Conservation (phyloP, 2,113 vertebrate genomes). For the Hydrochoerus hydrochaeris region DNA sequence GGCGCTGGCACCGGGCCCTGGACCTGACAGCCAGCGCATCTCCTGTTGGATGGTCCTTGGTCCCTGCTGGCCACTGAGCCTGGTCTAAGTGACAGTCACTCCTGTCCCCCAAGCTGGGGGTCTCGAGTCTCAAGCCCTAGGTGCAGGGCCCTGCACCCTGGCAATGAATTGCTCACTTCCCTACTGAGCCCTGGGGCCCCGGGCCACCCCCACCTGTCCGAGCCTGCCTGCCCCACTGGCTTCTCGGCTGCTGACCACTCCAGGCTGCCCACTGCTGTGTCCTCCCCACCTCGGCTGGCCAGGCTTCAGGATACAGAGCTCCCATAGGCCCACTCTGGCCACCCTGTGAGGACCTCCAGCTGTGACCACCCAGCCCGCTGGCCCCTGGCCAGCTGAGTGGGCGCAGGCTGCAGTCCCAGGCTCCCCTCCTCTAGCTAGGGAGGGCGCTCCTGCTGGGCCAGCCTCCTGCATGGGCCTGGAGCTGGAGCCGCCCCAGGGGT, state of each 20-base stretch:
- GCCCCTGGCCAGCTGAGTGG: background rate
- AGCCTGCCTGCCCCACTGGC: no score
- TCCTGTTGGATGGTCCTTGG: accelerated
- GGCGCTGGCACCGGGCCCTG: no score
- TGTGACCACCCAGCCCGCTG: background rate
- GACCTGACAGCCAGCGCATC: background rate
- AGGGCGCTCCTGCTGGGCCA: background rate
- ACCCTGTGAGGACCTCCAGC: background rate
- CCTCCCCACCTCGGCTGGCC: background rate
- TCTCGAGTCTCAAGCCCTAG: background rate
- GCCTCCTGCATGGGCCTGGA: background rate
- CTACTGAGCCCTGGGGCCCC: background rate
- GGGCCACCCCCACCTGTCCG: background rate
- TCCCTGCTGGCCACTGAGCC: background rate
- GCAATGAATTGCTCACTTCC: no score
- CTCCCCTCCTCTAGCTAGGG: background rate
- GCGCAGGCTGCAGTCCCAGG: background rate
- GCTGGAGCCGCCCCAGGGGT: background rate
- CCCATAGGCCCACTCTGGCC: accelerated
- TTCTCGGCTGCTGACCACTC: no score
- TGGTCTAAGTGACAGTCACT: background rate
- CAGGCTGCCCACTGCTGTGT: accelerated
- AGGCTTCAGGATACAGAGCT: background rate
- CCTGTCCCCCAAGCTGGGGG: background rate
- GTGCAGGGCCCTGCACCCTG: background rate